Base-by-base conservation (phyloP, 2,113 vertebrate genomes). In the Halcyon senegalensis region DNA sequence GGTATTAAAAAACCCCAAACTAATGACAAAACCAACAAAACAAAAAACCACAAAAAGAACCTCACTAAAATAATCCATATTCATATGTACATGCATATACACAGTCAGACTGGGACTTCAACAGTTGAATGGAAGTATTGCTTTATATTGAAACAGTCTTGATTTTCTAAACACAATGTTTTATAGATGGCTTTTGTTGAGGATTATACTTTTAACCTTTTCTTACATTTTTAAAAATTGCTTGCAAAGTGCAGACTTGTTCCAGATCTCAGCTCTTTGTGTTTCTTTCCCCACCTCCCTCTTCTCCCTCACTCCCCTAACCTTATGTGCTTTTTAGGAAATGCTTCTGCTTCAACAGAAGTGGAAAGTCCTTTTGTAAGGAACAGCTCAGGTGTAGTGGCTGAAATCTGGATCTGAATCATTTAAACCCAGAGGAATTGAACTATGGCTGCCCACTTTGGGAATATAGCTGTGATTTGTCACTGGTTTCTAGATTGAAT, bases 241-340 rank as follows among this genome's bases (percentile, higher is more conserved):
- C 5, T 1, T 11, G 10, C 3, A 2, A 43, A 82, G 16, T 33
- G 8, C 10, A 50, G 24, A 11, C 21, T 72, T 82, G 21, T 56
- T 85, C 14, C 37, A 35, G 46, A 67, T 18, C 53, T 72, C 15
- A 41, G 28, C 10, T 81, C 11, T 58, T 13, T 60, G n/a, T n/a
- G 58, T 11, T 11, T 51, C 13, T 53, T 76, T 31, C 3, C 41
- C 17, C 6, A 37, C 5, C 10, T 68, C 5, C 1, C 3, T 70
- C 11, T 2, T 58, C 8, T 53, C 23, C 11, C 21, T 10, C 2
- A 5, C 9, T 33, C 16, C 4, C 23, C 4, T 8, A 8, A 2
- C 5, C 10, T 63, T 19, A n/a, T 21, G 5, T 37, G 30, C 46
- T 85, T 60, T 69, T n/a, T 64, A 50, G 62, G 3, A 76, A 48